Evolutionary conservation across 2,888 invertebrate species (phyloP).

Genomic region (Quadroppia sp.): DNA sequence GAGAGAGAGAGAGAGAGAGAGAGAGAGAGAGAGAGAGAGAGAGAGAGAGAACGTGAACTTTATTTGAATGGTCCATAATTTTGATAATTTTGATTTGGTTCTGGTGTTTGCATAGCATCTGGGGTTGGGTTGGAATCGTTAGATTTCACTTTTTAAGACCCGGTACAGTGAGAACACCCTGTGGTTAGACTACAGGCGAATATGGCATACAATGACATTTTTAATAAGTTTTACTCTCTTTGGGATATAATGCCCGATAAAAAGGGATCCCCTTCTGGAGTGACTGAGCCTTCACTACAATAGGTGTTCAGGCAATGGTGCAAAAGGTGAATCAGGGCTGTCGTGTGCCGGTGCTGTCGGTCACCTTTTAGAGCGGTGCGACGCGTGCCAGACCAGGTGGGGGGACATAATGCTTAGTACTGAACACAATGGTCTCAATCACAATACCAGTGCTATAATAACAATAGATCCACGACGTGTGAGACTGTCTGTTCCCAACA

Average conservation of each 20-base stretch:
- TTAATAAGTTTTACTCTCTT: slow-evolving; percentile 25
- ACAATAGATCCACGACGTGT: slow-evolving; percentile 24
- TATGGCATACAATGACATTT: slow-evolving; percentile 21
- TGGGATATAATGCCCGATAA: not conserved
- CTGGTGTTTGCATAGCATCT: slow-evolving; percentile 20
- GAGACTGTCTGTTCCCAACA: slow-evolving; percentile 23
- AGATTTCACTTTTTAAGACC: slow-evolving; percentile 21
- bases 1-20: too few species aligned
- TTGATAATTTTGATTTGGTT: not conserved
- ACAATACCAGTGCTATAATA: slow-evolving; percentile 11
- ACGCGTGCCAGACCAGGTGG: slow-evolving; percentile 33
- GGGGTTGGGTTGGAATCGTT: slow-evolving; percentile 7
- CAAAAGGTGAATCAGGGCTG: slow-evolving; percentile 29
- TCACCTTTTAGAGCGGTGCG: slow-evolving; percentile 31
- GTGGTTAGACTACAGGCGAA: not conserved
- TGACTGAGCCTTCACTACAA: slow-evolving; percentile 18
- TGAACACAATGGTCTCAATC: not conserved
- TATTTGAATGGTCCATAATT: not conserved
- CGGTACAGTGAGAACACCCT: not conserved
- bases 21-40: too few species aligned
- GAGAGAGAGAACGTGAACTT: too few species aligned
- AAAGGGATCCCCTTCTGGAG: slow-evolving; percentile 9
- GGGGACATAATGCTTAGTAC: slow-evolving; percentile 1
- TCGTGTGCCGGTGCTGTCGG: slow-evolving; percentile 33
- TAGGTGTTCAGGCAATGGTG: slow-evolving; percentile 29